Evolutionary conservation across 2,113 vertebrate species (phyloP).

Genomic region (Phycodurus eques): DNA sequence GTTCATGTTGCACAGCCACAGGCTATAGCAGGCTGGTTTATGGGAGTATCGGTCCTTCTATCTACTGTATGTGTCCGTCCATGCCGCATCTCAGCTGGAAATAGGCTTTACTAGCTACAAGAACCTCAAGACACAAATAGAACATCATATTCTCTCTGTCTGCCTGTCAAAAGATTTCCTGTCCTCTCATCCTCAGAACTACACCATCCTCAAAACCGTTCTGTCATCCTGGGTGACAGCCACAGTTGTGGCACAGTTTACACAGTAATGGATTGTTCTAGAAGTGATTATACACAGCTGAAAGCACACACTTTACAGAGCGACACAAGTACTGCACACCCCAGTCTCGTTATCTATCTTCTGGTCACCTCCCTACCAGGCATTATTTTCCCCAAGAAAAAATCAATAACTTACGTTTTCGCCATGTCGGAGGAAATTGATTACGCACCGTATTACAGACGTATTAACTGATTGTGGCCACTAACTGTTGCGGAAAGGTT

Average conservation of each 20-base stretch:
- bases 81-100: conserved; percentile 16
- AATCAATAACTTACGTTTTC: conserved; percentile 49
- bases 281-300: conserved; percentile 58
- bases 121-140: conserved; percentile 13
- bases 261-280: conserved; percentile 52
- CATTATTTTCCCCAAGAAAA: conserved; percentile 52
- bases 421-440: conserved; percentile 49
- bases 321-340: conserved; percentile 33
- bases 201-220: conserved; percentile 7
- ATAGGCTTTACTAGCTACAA: conserved; percentile 10
- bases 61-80: conserved; percentile 19
- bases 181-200: not conserved
- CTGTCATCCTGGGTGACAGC: conserved; percentile 52
- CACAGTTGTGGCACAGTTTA: conserved; percentile 27
- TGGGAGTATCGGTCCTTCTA: conserved; percentile 41
- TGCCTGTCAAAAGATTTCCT: not conserved
- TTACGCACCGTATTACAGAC: conserved; percentile 52
- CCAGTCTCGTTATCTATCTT: conserved; percentile 7
- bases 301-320: conserved; percentile 59
- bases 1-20: conserved; percentile 25
- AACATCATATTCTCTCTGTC: not conserved
- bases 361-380: conserved; percentile 31
- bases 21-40: conserved; percentile 24
- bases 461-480: conserved; percentile 42
- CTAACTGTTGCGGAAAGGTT: conserved; percentile 1